Conservation (phyloP, 2,113 vertebrate species). For the Mesocricetus auratus region DNA sequence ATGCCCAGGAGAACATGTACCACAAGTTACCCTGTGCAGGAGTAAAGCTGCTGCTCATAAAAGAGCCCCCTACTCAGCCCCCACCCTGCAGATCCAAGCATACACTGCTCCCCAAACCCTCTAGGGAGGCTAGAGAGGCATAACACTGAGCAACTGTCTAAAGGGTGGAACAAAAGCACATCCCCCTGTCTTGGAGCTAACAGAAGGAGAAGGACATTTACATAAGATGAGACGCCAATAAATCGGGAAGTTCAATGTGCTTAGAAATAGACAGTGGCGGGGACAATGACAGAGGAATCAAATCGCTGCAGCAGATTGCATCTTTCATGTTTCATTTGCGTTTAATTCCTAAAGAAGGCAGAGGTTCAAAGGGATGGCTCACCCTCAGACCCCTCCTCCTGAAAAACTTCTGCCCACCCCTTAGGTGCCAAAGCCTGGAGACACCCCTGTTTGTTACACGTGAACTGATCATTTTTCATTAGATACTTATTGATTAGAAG, state of each 20-base stretch:
- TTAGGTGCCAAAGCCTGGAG: background rate
- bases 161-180: conserved; percentile 78
- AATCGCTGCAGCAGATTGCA: conserved; percentile 72
- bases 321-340: conserved; percentile 77
- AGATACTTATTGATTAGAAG: background rate
- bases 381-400: conserved; percentile 14
- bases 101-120: conserved; percentile 63
- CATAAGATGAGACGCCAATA: conserved; percentile 62
- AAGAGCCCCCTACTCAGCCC: background rate
- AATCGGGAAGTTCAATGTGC: conserved; percentile 66
- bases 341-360: conserved; percentile 66
- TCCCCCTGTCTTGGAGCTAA: conserved; percentile 73
- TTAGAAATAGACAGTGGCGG: conserved; percentile 74
- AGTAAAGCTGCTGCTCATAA: conserved; percentile 39
- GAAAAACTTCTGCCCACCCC: background rate
- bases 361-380: conserved; percentile 67
- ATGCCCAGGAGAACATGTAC: background rate
- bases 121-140: conserved; percentile 52
- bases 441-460: background rate
- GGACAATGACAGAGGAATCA: conserved; percentile 65
- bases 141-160: conserved; percentile 75
- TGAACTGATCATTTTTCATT: background rate
- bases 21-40: background rate
- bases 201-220: conserved; percentile 82
- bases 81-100: conserved; percentile 47